A percentile compares a stretch with the other conserved stretches of the same genome.
phyloP scores from a whole-genome alignment of 2,797 vertebrate genomes.

The Coendou prehensilis region DNA sequence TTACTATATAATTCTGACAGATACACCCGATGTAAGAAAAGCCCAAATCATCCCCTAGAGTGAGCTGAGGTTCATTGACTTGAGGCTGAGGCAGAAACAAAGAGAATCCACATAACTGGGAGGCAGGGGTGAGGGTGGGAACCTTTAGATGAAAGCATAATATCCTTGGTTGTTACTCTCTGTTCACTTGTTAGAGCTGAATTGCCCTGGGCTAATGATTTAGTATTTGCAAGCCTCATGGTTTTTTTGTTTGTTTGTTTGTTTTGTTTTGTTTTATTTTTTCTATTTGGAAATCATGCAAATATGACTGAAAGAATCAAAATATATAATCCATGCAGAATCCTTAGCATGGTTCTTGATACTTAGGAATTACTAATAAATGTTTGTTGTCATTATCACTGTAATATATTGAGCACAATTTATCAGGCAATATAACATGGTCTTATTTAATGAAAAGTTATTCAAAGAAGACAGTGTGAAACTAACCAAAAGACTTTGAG shows the following conservation, averaged over 20 bases:
- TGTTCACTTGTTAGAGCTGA: neutral
- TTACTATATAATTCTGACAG: neutral
- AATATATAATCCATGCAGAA: neutral
- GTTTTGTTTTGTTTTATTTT: neutral
- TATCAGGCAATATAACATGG: neutral
- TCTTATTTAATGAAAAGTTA: neutral
- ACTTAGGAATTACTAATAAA: neutral
- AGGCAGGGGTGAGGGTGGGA: neutral
- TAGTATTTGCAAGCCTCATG: neutral
- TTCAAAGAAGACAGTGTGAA: neutral
- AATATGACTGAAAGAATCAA: conserved; percentile 1
- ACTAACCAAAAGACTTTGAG: neutral
- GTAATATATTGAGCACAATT: neutral
- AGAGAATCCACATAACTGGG: neutral
- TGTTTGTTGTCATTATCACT: neutral
- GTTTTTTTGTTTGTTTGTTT: neutral
- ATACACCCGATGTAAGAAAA: neutral
- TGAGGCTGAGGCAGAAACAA: neutral
- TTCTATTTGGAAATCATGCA: neutral
- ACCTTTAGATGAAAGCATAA: neutral
- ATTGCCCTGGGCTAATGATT: neutral
- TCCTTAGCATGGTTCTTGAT: neutral
- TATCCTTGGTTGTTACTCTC: neutral
- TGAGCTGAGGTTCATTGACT: neutral
- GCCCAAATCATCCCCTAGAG: neutral